These are phyloP conservation scores for Cervus canadensis DNA, from an alignment of 2,113 vertebrate genomes.

Conservation along the genomic window DNA sequence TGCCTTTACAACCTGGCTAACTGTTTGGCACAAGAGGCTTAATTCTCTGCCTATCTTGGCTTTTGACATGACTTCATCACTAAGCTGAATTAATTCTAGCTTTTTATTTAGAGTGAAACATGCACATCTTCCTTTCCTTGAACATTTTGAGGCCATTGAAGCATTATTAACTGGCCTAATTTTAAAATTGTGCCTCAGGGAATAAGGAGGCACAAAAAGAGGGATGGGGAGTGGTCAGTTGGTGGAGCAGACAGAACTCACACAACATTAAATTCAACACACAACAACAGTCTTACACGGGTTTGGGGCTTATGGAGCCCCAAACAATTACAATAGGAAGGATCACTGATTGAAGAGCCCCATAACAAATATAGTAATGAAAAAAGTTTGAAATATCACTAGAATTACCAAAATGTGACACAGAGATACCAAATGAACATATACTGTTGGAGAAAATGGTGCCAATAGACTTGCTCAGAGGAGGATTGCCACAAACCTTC, in stretches of 20 bases:
- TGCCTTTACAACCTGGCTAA: background rate
- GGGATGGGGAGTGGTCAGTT: background rate
- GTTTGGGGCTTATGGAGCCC: background rate
- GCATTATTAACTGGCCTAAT: background rate
- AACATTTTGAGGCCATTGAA: background rate
- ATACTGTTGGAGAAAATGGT: background rate
- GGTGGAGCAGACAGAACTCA: background rate
- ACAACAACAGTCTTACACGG: background rate
- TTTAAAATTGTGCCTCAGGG: background rate
- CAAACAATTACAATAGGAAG: background rate
- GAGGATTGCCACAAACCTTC: background rate
- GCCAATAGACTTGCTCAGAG: background rate
- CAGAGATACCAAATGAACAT: background rate
- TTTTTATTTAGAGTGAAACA: background rate
- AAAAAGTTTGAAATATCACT: background rate
- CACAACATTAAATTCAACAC: background rate
- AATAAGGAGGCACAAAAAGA: background rate
- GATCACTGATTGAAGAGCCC: background rate
- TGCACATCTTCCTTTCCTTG: background rate
- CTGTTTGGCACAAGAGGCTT: background rate
- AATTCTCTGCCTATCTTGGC: background rate
- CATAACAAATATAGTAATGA: background rate
- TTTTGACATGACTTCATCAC: background rate
- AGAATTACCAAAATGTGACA: background rate
- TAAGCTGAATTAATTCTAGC: background rate